Conservation (phyloP, 2,797 vertebrate species). For the Euthynnus affinis region DNA sequence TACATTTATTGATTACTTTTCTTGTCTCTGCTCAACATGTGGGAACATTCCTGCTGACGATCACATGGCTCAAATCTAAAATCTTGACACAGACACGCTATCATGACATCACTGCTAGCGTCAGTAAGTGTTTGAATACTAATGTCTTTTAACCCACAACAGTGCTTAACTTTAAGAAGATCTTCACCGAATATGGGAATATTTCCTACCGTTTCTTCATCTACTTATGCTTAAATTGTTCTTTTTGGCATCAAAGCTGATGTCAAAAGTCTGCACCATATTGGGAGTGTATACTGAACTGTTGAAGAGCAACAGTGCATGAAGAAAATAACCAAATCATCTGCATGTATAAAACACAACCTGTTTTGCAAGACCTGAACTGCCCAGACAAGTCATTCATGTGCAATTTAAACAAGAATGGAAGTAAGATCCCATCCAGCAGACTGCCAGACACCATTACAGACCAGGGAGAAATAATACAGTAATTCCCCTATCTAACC, state of each 20-base stretch:
- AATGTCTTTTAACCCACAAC: neutral
- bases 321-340: slow-evolving; percentile 12
- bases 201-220: neutral
- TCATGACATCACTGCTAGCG: neutral
- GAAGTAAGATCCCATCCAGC: slow-evolving; percentile 22
- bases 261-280: neutral
- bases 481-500: neutral
- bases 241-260: neutral
- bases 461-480: neutral
- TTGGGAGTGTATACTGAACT: neutral
- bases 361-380: slow-evolving; percentile 49
- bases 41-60: neutral
- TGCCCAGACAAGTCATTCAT: slow-evolving; percentile 48
- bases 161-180: neutral
- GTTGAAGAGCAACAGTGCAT: neutral
- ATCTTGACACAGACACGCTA: neutral
- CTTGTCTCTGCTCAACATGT: slow-evolving; percentile 24
- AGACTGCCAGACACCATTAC: slow-evolving; percentile 1
- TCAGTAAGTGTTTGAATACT: neutral
- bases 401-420: slow-evolving; percentile 22
- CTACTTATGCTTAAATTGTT: neutral
- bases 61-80: slow-evolving; percentile 1
- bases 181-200: neutral
- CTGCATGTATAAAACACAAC: slow-evolving; percentile 25
- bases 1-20: slow-evolving; percentile 12